Percentiles rank a stretch among this genome's conserved stretches.
phyloP scores from a whole-genome alignment of 2,888 invertebrate genomes.

The Operophtera brumata region DNA sequence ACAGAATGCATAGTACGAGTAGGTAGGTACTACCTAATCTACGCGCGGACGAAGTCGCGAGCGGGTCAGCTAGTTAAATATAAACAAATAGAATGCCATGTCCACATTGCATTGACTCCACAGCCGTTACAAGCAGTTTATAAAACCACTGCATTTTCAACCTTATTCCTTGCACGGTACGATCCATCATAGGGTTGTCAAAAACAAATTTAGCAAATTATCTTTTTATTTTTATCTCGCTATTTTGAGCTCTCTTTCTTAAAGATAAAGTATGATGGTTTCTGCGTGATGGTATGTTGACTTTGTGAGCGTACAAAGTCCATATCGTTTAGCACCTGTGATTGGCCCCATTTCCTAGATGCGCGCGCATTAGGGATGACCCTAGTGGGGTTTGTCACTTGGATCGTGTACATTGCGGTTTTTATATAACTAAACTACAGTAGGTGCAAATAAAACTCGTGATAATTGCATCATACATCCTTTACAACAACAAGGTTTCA shows the following conservation, averaged over 20 bases:
- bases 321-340: slow-evolving; percentile 23
- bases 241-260: slow-evolving; percentile 1
- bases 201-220: background rate
- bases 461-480: no score
- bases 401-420: slow-evolving; percentile 26
- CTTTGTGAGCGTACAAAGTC: slow-evolving; percentile 9
- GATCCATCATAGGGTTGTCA: background rate
- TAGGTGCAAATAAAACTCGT: no score
- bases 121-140: slow-evolving; percentile 6
- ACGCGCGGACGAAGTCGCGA: no score
- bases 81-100: no score
- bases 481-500: no score
- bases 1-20: no score
- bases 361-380: slow-evolving; percentile 34
- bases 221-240: background rate
- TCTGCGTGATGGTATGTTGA: background rate
- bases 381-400: background rate
- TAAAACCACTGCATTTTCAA: slow-evolving; percentile 1
- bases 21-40: no score
- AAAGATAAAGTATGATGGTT: background rate
- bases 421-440: background rate
- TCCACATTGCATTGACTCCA: no score
- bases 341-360: slow-evolving; percentile 32
- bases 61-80: no score
- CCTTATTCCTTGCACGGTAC: background rate